Evolutionary conservation across 2,888 invertebrate species (phyloP), one percentile per base, ranked within the genome.

Genomic region (Zygogramma bicolorata): DNA sequence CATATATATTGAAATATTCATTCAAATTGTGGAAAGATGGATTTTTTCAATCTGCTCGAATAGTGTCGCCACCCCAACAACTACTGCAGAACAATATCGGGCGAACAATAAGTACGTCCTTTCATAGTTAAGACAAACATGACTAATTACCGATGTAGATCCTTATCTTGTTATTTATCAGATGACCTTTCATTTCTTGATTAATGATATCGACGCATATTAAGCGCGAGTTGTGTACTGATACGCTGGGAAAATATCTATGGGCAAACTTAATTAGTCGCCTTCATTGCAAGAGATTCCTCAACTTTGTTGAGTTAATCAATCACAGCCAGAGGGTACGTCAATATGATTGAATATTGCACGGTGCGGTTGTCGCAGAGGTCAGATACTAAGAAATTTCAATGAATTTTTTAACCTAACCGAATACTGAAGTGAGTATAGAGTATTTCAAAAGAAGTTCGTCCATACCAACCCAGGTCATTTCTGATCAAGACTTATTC

Each of bases 131-230:
- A 34, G 10, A 22, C 38, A 40, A 61, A 38, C 61, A 38, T 61
- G 40, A 61, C 61, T 61, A 61, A 61, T 61, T 22, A 61, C 53
- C 27, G 27, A 38, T 31, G 22, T 61, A 34, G 40, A 42, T 25
- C 40, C 42, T 27, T 42, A 22, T 27, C 62, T 40, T 2, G 10
- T 22, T 27, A 62, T 62, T 42, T 62, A 42, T 62, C 62, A 42
- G 27, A 62, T 42, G 62, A 62, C 42, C 42, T 62, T 62, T 62
- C 38, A 25, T 62, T 27, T 42, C 22, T 27, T 42, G 40, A 62
- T 62, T 40, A 42, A 62, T 62, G 62, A 62, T 27, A 62, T 34
- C 34, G 13, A 61, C 40, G 34, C 60, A 61, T 38, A 61, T 61
- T 27, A 40, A 20, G 59, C 18, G 18, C 18, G 18, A 20, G 34